Conservation (phyloP, 2,888 invertebrate species). For the Phaedon cochleariae region DNA sequence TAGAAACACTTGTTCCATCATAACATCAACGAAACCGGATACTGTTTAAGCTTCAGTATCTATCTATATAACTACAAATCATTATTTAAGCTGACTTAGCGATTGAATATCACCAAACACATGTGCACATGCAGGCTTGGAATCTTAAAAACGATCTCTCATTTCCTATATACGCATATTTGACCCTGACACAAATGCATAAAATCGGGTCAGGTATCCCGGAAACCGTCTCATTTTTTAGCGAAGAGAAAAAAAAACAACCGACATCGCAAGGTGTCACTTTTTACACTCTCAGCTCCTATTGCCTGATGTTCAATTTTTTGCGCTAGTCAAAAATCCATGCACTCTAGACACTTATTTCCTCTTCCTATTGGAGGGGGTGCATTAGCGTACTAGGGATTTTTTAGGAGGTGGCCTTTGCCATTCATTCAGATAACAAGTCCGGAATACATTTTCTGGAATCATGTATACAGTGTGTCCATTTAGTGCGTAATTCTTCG, state of each 20-base stretch:
- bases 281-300: conserved; percentile 13
- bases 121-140: conserved; percentile 14
- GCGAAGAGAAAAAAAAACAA: conserved; percentile 11
- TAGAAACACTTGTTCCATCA: neutral
- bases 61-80: neutral
- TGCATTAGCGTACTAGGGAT: neutral
- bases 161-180: conserved; percentile 10
- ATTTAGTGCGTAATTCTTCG: too few relatives aligned
- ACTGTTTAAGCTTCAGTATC: neutral
- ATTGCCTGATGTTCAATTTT: neutral
- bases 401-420: too few relatives aligned
- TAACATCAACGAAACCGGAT: neutral
- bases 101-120: conserved; percentile 16
- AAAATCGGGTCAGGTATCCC: conserved; percentile 21
- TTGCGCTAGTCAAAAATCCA: neutral
- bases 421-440: too few relatives aligned
- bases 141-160: conserved; percentile 8
- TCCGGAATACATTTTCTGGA: too few relatives aligned
- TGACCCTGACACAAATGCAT: conserved; percentile 10
- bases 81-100: conserved; percentile 2
- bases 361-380: conserved; percentile 10
- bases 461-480: too few relatives aligned
- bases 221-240: conserved; percentile 20
- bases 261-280: conserved; percentile 15
- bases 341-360: conserved; percentile 11